phyloP scores from a whole-genome alignment of 1,140 invertebrate genomes.

The Aphelenchoides fujianensis region DNA sequence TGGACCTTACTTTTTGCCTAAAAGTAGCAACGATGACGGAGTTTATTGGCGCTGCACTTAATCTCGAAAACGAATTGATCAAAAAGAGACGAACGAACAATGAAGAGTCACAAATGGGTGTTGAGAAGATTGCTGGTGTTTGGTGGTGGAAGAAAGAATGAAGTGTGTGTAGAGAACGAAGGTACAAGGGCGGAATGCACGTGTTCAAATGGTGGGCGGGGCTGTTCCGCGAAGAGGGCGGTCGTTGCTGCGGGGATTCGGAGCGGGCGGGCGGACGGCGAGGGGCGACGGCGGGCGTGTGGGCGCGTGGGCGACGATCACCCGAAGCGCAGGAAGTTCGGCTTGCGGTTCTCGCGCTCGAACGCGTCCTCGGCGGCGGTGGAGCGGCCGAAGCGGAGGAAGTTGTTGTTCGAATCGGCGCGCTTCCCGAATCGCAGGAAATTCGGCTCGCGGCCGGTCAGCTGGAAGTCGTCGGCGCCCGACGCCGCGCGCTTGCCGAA shows the following conservation, averaged over 20 bases:
- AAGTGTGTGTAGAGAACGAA: too few species aligned
- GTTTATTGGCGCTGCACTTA: neutral
- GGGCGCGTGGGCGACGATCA: conserved; percentile 16
- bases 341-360: conserved; percentile 49
- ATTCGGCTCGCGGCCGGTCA: conserved; percentile 45
- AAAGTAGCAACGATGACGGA: neutral
- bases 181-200: too few species aligned
- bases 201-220: too few species aligned
- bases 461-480: neutral
- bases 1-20: neutral
- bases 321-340: conserved; percentile 52
- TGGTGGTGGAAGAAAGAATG: too few species aligned
- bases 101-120: neutral
- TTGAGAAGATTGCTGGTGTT: neutral
- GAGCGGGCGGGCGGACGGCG: neutral
- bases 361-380: conserved; percentile 35
- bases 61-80: neutral
- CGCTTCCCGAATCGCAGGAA: conserved; percentile 45
- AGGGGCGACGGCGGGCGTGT: neutral
- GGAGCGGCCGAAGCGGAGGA: conserved; percentile 46
- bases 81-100: neutral
- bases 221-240: too few species aligned
- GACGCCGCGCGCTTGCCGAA: conserved; percentile 40
- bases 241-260: neutral
- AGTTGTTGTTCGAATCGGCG: conserved; percentile 45